Percentiles rank a stretch among this genome's conserved stretches.
These are phyloP conservation scores for Myzus persicae DNA, from an alignment of 1,140 invertebrate genomes.

Conservation along the genomic window DNA sequence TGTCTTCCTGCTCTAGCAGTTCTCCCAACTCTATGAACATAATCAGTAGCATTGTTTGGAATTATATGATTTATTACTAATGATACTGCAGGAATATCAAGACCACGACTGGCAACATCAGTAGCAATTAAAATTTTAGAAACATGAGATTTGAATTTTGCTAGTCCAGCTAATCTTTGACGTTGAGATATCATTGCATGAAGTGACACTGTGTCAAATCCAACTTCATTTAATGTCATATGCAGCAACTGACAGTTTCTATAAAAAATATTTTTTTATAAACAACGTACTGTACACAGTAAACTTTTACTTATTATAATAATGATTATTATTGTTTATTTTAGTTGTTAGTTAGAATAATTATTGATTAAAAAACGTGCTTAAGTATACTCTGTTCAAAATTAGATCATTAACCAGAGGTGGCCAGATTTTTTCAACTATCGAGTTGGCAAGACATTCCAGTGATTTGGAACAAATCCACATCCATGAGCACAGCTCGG, in stretches of 20 bases:
- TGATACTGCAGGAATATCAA: constrained; percentile 88
- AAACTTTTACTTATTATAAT: no score
- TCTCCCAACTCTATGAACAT: constrained; percentile 96
- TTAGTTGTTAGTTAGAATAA: no score
- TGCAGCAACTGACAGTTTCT: constrained; percentile 85
- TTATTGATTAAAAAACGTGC: no score
- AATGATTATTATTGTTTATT: no score
- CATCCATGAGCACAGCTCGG: no score
- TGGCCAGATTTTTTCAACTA: no score
- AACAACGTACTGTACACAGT: neutral
- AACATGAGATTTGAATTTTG: constrained; percentile 85
- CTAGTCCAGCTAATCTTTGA: constrained; percentile 79
- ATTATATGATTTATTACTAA: constrained; percentile 94
- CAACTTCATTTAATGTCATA: constrained; percentile 85
- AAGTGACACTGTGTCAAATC: constrained; percentile 85
- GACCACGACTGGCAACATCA: constrained; percentile 93
- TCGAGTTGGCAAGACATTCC: no score
- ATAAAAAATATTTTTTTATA: constrained; percentile 61
- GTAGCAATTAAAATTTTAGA: constrained; percentile 92
- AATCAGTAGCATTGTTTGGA: constrained; percentile 89
- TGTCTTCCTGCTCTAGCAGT: constrained; percentile 90
- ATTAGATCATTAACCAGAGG: no score
- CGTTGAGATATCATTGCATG: constrained; percentile 86
- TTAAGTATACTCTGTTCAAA: no score
- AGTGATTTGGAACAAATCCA: no score